Base-by-base conservation (phyloP, 2,888 invertebrate genomes). In the Cheilosia grossa region DNA sequence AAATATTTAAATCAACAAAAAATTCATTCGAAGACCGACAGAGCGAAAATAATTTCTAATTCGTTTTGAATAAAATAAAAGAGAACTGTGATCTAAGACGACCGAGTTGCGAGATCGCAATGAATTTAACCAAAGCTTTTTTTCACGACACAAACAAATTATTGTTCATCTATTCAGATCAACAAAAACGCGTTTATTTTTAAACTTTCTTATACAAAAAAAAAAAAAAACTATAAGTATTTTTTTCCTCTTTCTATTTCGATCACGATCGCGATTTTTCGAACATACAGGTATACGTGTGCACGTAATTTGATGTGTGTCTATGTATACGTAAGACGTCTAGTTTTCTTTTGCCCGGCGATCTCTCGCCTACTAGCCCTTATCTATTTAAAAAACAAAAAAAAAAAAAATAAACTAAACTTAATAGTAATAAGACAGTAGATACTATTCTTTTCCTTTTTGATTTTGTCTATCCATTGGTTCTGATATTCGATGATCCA, bases 101-200 rank as follows among this genome's bases (percentile, higher is more conserved):
- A 88, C 89, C 91, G 90, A 91, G 90, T 90, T 91, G 90, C 91
- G 88, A 90, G 89, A 91, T 90, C 89, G 91, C 91, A 92, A 91
- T 92, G 92, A 91, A 88, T 89, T 89, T 88, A 72, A 75, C 75
- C 67, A 51, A 81, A 81, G 77, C 75, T 77, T 85, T 85, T 75
- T 81, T 85, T 85, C 72, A 87, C 87, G 88, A 88, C 88, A 88
- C 88, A 88, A 88, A 85, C 85, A 88, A 88, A 88, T 88, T 53
- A 75, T 88, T 87, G 59, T 87, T 85, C 78, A 77, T 79, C 72
- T 63, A 79, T 64, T 72, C 74, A 61, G 51, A 79, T 73, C 87
- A 79, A 88, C 88, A 82, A 87, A 82, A 81, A 74, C 72, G 75
- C 81, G 77, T 81, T 85, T 81, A 85, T 85, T 85, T 85, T 85